Conservation (phyloP, 2,797 vertebrate species). For the Gymnopithys bicolor region DNA sequence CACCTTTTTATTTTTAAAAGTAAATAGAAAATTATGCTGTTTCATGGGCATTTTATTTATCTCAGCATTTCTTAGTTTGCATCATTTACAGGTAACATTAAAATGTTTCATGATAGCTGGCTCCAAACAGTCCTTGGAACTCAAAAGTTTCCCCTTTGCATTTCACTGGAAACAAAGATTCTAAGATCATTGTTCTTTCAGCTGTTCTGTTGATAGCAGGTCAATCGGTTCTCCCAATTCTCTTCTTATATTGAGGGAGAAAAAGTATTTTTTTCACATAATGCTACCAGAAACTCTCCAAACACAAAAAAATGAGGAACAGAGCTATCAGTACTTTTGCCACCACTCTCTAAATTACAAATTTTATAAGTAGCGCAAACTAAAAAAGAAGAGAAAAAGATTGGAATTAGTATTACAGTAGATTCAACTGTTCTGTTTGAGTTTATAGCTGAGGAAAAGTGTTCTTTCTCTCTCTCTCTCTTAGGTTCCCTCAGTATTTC, state of each 20-base stretch:
- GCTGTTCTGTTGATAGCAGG: neutral
- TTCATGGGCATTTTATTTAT: neutral
- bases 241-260: neutral
- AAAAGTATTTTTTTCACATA: neutral
- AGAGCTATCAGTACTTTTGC: neutral
- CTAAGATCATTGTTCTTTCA: neutral
- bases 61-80: neutral
- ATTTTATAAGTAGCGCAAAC: rapidly evolving
- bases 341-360: neutral
- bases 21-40: neutral
- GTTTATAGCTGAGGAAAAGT: neutral
- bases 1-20: neutral
- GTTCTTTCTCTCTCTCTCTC: neutral
- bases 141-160: neutral
- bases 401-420: neutral
- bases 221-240: neutral
- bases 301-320: neutral
- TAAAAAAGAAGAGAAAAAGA: neutral
- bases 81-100: neutral
- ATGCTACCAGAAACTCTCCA: neutral
- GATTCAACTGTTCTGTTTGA: neutral
- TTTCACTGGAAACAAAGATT: neutral
- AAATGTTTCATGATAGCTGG: neutral
- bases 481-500: neutral
- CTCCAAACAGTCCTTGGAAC: neutral